phyloP scores from a whole-genome alignment of 2,113 vertebrate species.

The Triplophysa dalaica region DNA sequence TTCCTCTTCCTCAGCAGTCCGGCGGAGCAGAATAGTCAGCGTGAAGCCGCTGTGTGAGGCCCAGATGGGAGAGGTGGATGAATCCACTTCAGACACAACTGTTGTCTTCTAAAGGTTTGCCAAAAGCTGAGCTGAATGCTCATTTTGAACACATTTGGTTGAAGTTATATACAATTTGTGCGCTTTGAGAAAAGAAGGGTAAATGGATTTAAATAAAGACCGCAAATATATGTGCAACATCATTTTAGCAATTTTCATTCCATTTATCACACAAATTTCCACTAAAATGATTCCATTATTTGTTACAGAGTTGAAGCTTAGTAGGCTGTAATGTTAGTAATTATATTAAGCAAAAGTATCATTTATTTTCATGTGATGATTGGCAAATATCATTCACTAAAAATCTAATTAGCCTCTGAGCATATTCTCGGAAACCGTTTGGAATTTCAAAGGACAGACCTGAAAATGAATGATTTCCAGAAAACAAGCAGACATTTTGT shows the following conservation, averaged over 20 bases:
- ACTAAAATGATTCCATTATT: too few species aligned
- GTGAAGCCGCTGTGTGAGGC: conserved; percentile 22
- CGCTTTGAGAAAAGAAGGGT: not conserved
- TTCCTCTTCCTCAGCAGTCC: conserved; percentile 19
- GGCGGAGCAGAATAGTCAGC: conserved; percentile 35
- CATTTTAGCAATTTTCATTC: too few species aligned
- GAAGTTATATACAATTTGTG: not conserved
- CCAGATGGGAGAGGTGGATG: conserved; percentile 41
- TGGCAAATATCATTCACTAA: conserved; percentile 4
- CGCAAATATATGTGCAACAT: too few species aligned
- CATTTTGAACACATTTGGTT: not conserved
- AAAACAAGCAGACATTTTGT: not conserved
- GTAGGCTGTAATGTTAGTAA: not conserved
- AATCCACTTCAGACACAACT: conserved; percentile 26
- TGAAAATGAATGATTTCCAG: not conserved
- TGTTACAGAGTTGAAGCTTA: not conserved
- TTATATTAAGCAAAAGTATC: not conserved
- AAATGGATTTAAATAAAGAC: not conserved
- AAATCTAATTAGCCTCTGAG: not conserved
- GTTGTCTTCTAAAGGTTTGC: not conserved
- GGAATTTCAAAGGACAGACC: not conserved
- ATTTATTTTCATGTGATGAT: not conserved
- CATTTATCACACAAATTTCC: too few species aligned
- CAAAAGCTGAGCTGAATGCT: conserved; percentile 8
- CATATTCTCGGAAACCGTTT: too few species aligned